Conservation (phyloP, 1,140 invertebrate genomes). For the Eurosta solidaginis region DNA sequence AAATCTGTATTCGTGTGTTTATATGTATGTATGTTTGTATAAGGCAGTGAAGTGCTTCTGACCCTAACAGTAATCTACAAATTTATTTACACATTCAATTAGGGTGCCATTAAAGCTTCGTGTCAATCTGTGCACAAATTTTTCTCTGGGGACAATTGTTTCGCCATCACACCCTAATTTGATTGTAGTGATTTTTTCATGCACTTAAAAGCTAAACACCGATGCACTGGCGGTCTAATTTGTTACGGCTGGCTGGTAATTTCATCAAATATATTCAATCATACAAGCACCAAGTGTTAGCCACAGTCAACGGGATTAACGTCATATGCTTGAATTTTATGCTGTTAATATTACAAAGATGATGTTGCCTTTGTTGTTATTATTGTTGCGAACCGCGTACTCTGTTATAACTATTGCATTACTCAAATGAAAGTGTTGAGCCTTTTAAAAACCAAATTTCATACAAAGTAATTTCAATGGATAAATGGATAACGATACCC, state of each 20-base stretch:
- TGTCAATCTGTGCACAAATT: conserved; percentile 49
- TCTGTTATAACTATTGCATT: too few relatives aligned
- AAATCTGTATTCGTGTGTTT: conserved; percentile 45
- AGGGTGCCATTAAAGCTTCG: conserved; percentile 53
- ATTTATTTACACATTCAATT: conserved; percentile 61
- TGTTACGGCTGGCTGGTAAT: conserved; percentile 47
- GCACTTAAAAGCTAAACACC: conserved; percentile 46
- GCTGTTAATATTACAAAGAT: conserved; percentile 24
- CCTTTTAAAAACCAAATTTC: not conserved
- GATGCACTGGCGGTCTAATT: conserved; percentile 36
- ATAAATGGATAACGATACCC: not conserved
- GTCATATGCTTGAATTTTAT: conserved; percentile 59
- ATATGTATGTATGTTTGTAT: not conserved
- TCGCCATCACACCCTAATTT: conserved; percentile 61
- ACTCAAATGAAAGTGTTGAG: conserved; percentile 12
- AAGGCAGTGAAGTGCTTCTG: conserved; percentile 53
- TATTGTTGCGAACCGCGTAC: not conserved
- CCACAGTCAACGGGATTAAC: conserved; percentile 55
- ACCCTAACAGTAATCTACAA: conserved; percentile 37
- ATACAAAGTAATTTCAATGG: too few relatives aligned
- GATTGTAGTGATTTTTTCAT: conserved; percentile 59
- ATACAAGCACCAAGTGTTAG: conserved; percentile 48
- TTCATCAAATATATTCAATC: conserved; percentile 14
- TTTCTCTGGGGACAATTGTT: conserved; percentile 59
- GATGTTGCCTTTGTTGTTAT: not conserved